Conservation (phyloP, 2,797 vertebrate species). For the Myripristis jacobus region DNA sequence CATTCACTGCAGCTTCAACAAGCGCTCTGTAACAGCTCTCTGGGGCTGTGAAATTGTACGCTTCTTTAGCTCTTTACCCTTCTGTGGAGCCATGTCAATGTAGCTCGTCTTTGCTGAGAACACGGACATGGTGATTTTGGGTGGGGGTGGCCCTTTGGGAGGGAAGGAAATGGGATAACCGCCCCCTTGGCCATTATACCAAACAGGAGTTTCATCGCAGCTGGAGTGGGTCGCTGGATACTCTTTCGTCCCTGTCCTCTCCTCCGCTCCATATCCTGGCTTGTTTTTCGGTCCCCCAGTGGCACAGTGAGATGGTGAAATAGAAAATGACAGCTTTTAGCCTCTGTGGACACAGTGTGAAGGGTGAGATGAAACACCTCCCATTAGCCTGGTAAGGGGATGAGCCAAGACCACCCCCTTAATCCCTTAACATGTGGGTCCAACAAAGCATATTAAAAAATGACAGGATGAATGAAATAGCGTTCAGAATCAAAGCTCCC, state of each 20-base stretch:
- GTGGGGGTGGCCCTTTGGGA: slow-evolving; percentile 44
- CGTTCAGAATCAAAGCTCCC: not conserved
- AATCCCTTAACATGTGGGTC: slow-evolving; percentile 15
- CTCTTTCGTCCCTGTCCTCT: slow-evolving; percentile 39
- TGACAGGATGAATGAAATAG: slow-evolving; percentile 19
- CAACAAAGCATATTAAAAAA: slow-evolving; percentile 19
- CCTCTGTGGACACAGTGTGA: slow-evolving; percentile 27
- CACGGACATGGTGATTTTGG: slow-evolving; percentile 49
- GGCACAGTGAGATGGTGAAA: slow-evolving; percentile 51
- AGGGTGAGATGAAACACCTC: slow-evolving; percentile 35
- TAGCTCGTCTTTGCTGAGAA: slow-evolving; percentile 59
- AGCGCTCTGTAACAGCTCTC: slow-evolving; percentile 45
- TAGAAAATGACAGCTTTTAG: slow-evolving; percentile 44
- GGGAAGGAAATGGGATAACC: slow-evolving; percentile 62
- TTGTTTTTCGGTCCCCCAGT: slow-evolving; percentile 32
- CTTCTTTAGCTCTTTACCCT: slow-evolving; percentile 43
- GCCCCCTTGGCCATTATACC: slow-evolving; percentile 51
- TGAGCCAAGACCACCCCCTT: slow-evolving; percentile 17
- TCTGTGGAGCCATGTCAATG: slow-evolving; percentile 51
- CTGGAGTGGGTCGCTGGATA: slow-evolving; percentile 52
- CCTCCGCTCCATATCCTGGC: slow-evolving; percentile 19
- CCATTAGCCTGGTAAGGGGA: slow-evolving; percentile 17
- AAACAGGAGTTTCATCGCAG: slow-evolving; percentile 35
- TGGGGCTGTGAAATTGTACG: slow-evolving; percentile 45
- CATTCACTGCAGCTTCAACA: slow-evolving; percentile 55